A percentile compares a stretch with the other conserved stretches of the same genome.
Conservation (phyloP, 2,888 invertebrate species). For the Osmoderma eremita region DNA sequence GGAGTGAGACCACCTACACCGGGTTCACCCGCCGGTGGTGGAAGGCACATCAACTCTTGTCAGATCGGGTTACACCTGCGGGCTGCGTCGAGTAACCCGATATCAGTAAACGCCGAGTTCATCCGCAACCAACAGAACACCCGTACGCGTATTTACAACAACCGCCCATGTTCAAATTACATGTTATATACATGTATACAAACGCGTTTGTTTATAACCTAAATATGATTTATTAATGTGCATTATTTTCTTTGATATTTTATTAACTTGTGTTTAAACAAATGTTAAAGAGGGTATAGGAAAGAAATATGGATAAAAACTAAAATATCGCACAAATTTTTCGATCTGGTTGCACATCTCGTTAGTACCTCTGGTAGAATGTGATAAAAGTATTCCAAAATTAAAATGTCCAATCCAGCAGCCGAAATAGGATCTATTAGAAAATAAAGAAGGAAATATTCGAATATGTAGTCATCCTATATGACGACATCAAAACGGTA, state of each 20-base stretch:
- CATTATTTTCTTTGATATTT: slow-evolving; percentile 18
- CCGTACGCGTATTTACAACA: slow-evolving; percentile 48
- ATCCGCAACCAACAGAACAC: slow-evolving; percentile 52
- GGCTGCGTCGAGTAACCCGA: slow-evolving; percentile 59
- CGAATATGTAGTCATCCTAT: no score
- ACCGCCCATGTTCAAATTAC: slow-evolving; percentile 47
- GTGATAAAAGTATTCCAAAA: no score
- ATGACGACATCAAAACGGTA: no score
- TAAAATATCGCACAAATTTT: no score
- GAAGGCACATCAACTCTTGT: slow-evolving; percentile 48
- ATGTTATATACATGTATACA: slow-evolving; percentile 20
- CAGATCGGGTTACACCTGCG: slow-evolving; percentile 60
- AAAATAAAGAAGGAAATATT: no score
- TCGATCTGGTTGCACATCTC: no score
- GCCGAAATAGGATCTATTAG: no score
- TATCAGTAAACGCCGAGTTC: slow-evolving; percentile 54
- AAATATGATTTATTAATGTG: slow-evolving; percentile 24
- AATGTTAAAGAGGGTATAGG: no score
- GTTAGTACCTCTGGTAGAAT: no score
- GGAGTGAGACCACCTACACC: slow-evolving; percentile 51
- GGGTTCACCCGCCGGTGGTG: slow-evolving; percentile 42
- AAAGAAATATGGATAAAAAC: no score
- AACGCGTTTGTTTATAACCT: slow-evolving; percentile 32
- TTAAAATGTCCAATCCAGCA: no score
- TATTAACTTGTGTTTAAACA: no score